Conservation (phyloP, 2,113 vertebrate species). For the Mormoops blainvillei region DNA sequence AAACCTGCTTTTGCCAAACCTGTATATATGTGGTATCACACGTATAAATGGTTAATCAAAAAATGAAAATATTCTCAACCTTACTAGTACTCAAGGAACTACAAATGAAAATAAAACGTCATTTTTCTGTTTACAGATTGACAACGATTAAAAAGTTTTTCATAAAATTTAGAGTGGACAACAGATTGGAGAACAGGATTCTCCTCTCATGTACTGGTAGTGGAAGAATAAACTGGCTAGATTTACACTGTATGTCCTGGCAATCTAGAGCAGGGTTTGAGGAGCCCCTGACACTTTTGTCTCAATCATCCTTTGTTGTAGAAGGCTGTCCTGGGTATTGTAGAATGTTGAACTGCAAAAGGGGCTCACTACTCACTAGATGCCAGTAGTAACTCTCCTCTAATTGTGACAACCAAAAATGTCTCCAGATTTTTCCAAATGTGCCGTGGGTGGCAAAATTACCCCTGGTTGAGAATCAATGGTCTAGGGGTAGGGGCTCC, state of each 20-base stretch:
- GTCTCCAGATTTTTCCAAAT: not conserved
- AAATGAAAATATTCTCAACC: not conserved
- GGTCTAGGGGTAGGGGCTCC: not conserved
- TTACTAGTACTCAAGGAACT: not conserved
- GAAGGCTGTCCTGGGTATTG: not conserved
- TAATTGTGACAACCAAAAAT: not conserved
- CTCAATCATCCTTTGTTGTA: not conserved
- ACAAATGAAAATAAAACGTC: not conserved
- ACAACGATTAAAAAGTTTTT: not conserved
- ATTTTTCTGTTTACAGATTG: not conserved
- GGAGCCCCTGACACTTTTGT: not conserved
- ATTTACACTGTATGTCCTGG: not conserved
- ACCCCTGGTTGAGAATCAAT: not conserved
- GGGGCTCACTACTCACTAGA: not conserved
- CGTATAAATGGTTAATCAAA: not conserved
- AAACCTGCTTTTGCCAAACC: not conserved
- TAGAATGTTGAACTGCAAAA: not conserved
- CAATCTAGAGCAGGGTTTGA: not conserved
- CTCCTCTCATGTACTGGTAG: not conserved
- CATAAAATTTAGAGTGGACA: not conserved
- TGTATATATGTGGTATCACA: not conserved
- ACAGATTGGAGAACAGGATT: not conserved
- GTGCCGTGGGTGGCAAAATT: not conserved
- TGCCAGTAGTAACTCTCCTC: not conserved
- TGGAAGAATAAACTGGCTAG: not conserved